Evolutionary conservation across 2,113 vertebrate genomes (phyloP).

Genomic region (Psophia crepitans): DNA sequence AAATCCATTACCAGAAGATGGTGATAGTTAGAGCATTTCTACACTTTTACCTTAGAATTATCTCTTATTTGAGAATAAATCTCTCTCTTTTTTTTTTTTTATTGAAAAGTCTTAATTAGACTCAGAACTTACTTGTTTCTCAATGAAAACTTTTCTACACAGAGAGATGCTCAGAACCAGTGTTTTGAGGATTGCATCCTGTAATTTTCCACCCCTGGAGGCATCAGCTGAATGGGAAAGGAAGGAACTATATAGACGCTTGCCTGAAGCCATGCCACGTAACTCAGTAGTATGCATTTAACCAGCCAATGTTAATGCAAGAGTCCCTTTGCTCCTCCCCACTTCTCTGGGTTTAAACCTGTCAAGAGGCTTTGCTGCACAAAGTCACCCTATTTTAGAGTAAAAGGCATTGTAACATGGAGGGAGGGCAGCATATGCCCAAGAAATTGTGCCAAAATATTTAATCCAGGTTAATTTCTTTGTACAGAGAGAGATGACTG

Average conservation of each 20-base stretch:
- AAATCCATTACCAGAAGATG: background rate
- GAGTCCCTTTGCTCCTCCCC: background rate
- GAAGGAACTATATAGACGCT: background rate
- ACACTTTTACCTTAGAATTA: background rate
- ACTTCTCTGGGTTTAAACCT: background rate
- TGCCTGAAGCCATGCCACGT: background rate
- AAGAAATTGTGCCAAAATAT: background rate
- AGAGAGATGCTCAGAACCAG: background rate
- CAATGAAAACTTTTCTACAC: background rate
- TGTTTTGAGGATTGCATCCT: background rate
- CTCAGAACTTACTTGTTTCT: background rate
- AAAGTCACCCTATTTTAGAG: background rate
- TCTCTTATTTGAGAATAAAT: background rate
- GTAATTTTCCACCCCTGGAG: background rate
- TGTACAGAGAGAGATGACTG: background rate
- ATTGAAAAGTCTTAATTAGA: background rate
- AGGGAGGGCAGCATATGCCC: background rate
- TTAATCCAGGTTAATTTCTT: background rate
- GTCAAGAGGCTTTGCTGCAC: background rate
- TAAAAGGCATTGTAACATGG: background rate
- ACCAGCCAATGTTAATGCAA: background rate
- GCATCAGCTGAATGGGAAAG: background rate
- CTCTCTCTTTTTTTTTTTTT: background rate
- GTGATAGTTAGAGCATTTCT: background rate
- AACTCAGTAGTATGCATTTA: background rate